Percentiles rank a stretch among this genome's conserved stretches.
Conservation (phyloP, 2,888 invertebrate species). For the Autographa gamma region DNA sequence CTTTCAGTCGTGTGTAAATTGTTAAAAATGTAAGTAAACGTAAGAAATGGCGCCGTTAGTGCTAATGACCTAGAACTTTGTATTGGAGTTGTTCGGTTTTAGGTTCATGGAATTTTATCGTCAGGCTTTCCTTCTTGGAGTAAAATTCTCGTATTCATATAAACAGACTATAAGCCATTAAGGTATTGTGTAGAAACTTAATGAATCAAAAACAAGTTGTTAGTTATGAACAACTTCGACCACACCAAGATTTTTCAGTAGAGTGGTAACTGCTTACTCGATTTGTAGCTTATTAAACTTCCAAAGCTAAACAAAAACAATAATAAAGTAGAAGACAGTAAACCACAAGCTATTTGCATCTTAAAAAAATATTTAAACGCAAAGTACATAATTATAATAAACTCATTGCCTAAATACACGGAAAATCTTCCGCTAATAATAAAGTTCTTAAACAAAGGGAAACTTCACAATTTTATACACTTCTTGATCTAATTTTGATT, state of each 20-base stretch:
- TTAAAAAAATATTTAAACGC: neutral
- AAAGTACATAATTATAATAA: neutral
- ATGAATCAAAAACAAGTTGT: no score
- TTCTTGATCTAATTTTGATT: constrained; percentile 35
- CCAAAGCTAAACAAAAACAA: no score
- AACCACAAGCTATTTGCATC: neutral
- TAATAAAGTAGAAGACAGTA: neutral
- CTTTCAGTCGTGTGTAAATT: constrained; percentile 6
- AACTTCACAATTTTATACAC: constrained; percentile 36
- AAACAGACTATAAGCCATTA: no score
- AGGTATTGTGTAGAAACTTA: no score
- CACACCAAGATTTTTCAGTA: no score
- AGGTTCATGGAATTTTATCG: no score
- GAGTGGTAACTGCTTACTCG: no score
- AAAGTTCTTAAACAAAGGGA: constrained; percentile 3
- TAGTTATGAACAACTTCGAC: no score
- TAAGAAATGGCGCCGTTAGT: constrained; percentile 5
- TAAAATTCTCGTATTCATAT: no score
- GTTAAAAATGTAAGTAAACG: constrained; percentile 5
- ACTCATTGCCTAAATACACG: neutral
- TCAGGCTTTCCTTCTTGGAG: no score
- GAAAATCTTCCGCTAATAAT: no score
- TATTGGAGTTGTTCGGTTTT: neutral
- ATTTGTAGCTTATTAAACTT: no score
- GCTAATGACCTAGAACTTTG: neutral